phyloP scores from a whole-genome alignment of 2,888 invertebrate species.

The Clostera curtula region DNA sequence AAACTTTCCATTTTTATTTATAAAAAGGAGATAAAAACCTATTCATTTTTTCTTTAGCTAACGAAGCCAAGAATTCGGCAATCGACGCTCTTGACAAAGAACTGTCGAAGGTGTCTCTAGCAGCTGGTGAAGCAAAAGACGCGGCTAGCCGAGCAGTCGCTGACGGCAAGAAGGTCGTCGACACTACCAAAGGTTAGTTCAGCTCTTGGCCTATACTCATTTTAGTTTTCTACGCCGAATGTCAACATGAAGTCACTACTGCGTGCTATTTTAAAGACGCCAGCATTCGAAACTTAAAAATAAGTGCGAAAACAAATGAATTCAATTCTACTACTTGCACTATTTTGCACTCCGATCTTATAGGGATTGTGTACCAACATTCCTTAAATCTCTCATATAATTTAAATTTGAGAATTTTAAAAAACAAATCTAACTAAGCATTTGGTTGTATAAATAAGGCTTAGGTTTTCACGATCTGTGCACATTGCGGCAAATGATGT shows the following conservation, averaged over 20 bases:
- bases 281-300: no score
- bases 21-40: no score
- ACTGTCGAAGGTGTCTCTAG: conserved; percentile 60
- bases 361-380: no score
- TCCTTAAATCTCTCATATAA: no score
- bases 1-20: no score
- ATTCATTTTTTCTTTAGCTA: conserved; percentile 31
- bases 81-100: conserved; percentile 72
- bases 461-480: no score
- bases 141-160: conserved; percentile 60
- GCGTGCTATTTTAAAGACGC: no score
- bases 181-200: conserved; percentile 58
- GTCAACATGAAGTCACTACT: background rate
- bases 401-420: no score
- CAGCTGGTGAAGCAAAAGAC: conserved; percentile 63
- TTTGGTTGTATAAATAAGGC: no score
- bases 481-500: no score
- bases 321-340: background rate
- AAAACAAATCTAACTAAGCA: no score
- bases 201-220: conserved; percentile 2
- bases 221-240: background rate
- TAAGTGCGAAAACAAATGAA: no score
- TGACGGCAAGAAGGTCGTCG: conserved; percentile 66
- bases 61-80: conserved; percentile 61
- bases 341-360: background rate